phyloP scores from a whole-genome alignment of 2,888 invertebrate genomes.

The Drosophila antonietae region DNA sequence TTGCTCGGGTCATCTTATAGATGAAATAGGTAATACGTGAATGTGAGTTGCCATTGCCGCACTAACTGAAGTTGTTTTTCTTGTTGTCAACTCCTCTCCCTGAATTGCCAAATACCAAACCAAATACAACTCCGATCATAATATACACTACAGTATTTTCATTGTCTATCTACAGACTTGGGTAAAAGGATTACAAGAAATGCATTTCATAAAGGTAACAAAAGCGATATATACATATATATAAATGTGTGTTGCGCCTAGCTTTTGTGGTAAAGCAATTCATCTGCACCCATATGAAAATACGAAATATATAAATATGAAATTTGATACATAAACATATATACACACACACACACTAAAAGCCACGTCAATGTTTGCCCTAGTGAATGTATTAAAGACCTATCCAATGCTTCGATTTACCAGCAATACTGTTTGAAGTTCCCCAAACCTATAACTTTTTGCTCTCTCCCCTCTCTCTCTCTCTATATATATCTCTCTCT shows the following conservation, averaged over 20 bases:
- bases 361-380: conserved; percentile 56
- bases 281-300: conserved; percentile 38
- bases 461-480: conserved; percentile 5
- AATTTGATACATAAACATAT: conserved; percentile 18
- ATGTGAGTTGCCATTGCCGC: conserved; percentile 76
- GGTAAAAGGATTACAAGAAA: conserved; percentile 58
- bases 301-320: conserved; percentile 3
- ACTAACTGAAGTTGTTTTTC: conserved; percentile 63
- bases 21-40: conserved; percentile 85
- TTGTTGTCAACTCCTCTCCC: conserved; percentile 49
- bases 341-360: conserved; percentile 17
- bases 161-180: conserved; percentile 76
- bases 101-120: conserved; percentile 8
- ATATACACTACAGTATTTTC: conserved; percentile 50
- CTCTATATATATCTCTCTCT: not conserved
- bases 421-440: conserved; percentile 32
- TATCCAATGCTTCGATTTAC: conserved; percentile 43
- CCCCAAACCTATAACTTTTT: conserved; percentile 33
- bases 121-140: conserved; percentile 8
- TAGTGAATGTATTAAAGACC: conserved; percentile 41
- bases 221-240: conserved; percentile 21
- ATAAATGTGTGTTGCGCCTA: conserved; percentile 38
- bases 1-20: conserved; percentile 75
- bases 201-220: conserved; percentile 73
- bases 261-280: conserved; percentile 70